Evolutionary conservation across 2,113 vertebrate genomes (phyloP).

Genomic region (Panthera leo): DNA sequence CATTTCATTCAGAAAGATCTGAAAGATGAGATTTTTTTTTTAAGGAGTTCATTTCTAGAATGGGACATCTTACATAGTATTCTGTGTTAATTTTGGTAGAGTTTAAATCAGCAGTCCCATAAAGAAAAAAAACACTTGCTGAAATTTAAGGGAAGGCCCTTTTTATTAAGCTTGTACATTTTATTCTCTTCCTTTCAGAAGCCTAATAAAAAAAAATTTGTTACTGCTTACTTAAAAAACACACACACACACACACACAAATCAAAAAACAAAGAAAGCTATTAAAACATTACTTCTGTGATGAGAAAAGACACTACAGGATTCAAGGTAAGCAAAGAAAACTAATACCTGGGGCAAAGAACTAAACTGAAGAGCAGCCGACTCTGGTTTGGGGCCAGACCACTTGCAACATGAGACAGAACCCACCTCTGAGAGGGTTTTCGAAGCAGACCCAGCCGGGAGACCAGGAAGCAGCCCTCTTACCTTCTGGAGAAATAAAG

Average conservation of each 20-base stretch:
- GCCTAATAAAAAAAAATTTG: conserved; percentile 50
- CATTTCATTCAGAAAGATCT: neutral
- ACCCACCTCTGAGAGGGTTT: neutral
- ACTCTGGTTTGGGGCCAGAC: neutral
- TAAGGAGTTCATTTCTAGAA: neutral
- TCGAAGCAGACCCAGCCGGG: neutral
- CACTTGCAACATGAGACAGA: rapidly evolving
- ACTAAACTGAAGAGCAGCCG: neutral
- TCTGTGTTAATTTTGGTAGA: neutral
- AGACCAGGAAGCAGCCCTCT: neutral
- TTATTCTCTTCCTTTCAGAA: conserved; percentile 63
- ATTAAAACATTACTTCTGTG: neutral
- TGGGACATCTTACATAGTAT: neutral
- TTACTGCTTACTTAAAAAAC: conserved; percentile 50
- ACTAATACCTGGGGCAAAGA: neutral
- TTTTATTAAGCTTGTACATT: conserved; percentile 71
- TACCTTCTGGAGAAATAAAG: neutral
- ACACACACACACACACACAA: conserved; percentile 9
- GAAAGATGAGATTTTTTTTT: neutral
- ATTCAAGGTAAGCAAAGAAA: neutral
- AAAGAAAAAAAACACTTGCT: conserved; percentile 30
- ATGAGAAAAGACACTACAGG: neutral
- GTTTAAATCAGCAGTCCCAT: neutral
- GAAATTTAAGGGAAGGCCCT: conserved; percentile 30
- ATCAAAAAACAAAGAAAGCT: conserved; percentile 33